These are phyloP conservation scores for Paramormyrops kingsleyae DNA, from an alignment of 2,113 vertebrate genomes.

Conservation along the genomic window DNA sequence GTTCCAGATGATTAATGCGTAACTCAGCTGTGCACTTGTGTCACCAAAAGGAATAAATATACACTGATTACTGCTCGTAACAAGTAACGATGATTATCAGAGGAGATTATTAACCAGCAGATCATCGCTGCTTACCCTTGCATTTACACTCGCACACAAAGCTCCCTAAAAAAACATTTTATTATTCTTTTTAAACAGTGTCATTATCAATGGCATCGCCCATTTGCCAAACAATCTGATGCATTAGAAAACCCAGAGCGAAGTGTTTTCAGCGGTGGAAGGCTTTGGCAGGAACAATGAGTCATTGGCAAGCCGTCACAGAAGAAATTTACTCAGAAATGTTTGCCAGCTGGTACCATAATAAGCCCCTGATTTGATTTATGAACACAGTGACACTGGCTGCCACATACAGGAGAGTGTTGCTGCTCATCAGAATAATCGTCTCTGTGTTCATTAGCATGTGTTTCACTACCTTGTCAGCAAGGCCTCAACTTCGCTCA, in stretches of 20 bases:
- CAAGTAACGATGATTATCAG: not conserved
- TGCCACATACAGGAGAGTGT: not conserved
- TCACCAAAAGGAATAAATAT: not conserved
- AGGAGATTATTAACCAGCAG: not conserved
- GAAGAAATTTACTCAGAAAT: slow-evolving; percentile 22
- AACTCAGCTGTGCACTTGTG: not conserved
- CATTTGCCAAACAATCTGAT: not conserved
- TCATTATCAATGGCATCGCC: not conserved
- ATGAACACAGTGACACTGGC: slow-evolving; percentile 10
- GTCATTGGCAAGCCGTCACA: slow-evolving; percentile 19
- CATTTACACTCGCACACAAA: not conserved
- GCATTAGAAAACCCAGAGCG: not conserved
- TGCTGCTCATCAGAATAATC: not conserved
- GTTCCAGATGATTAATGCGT: not conserved
- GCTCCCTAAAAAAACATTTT: not conserved
- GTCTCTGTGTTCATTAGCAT: slow-evolving; percentile 5
- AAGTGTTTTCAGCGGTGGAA: slow-evolving; percentile 9
- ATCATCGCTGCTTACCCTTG: not conserved
- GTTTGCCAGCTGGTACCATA: slow-evolving; percentile 17
- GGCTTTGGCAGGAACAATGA: slow-evolving; percentile 22
- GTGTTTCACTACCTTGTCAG: slow-evolving; percentile 9
- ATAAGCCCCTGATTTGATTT: slow-evolving; percentile 19
- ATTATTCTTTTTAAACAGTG: slow-evolving; percentile 1
- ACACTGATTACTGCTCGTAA: not conserved
- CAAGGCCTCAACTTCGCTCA: not conserved